Conservation (phyloP, 2,888 invertebrate genomes). For the Zelleria hepariella region DNA sequence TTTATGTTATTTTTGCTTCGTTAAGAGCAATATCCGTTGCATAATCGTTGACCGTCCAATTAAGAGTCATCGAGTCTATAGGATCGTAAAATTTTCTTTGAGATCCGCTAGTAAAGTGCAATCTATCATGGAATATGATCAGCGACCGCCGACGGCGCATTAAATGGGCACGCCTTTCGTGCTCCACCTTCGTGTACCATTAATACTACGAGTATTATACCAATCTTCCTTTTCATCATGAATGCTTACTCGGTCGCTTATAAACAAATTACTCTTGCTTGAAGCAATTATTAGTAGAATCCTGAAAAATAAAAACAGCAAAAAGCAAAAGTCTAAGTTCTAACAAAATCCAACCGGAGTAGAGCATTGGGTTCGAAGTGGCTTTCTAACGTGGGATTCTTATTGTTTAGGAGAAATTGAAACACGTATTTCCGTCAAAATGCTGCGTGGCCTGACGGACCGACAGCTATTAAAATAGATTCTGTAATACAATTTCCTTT, state of each 20-base stretch:
- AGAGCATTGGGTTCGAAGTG: too few relatives aligned
- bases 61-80: background rate
- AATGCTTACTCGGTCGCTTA: background rate
- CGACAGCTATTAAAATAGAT: background rate
- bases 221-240: background rate
- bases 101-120: conserved; percentile 10
- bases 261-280: background rate
- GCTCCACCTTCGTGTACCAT: background rate
- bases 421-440: background rate
- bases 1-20: background rate
- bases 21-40: background rate
- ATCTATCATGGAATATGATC: conserved; percentile 46
- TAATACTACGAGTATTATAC: too few relatives aligned
- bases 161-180: conserved; percentile 60
- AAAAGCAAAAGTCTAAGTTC: too few relatives aligned
- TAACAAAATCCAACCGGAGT: too few relatives aligned
- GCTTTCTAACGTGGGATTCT: background rate
- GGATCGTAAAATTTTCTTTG: background rate
- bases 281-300: background rate
- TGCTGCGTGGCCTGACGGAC: background rate
- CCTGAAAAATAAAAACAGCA: background rate
- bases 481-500: background rate
- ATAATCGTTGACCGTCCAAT: background rate
- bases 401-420: background rate
- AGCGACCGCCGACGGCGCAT: conserved; percentile 46